Percentiles rank a stretch among this genome's conserved stretches.
These are phyloP conservation scores for Mola mola DNA, from an alignment of 2,113 vertebrate genomes.

Conservation along the genomic window DNA sequence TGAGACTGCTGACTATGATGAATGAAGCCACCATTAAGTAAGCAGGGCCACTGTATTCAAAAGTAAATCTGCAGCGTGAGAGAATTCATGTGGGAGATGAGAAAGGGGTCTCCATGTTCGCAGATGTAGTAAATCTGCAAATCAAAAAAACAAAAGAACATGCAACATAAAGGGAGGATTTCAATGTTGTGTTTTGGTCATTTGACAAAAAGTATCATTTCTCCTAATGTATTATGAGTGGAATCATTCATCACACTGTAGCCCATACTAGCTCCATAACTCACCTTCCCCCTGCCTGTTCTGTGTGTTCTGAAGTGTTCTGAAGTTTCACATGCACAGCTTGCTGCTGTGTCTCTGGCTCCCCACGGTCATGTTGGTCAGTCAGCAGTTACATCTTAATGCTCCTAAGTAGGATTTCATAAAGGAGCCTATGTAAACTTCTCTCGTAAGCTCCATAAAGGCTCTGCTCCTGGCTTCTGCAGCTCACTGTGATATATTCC, in stretches of 20 bases:
- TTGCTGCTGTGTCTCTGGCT: slow-evolving; percentile 29
- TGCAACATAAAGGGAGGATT: background rate
- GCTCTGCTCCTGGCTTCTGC: slow-evolving; percentile 16
- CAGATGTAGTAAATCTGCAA: slow-evolving; percentile 17
- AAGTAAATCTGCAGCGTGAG: slow-evolving; percentile 7
- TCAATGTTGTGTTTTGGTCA: slow-evolving; percentile 38
- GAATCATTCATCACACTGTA: slow-evolving; percentile 23
- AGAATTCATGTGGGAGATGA: slow-evolving; percentile 45
- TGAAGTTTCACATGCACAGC: slow-evolving; percentile 54
- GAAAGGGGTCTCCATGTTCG: slow-evolving; percentile 31
- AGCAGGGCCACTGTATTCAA: slow-evolving; percentile 40
- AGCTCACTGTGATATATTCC: slow-evolving; percentile 35
- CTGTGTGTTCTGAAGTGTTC: slow-evolving; percentile 31
- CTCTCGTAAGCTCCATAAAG: slow-evolving; percentile 16
- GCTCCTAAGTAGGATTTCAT: slow-evolving; percentile 63
- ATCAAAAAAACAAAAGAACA: slow-evolving; percentile 32
- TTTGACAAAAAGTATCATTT: slow-evolving; percentile 42
- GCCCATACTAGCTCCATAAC: slow-evolving; percentile 30
- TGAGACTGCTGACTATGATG: slow-evolving; percentile 64
- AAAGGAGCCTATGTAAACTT: slow-evolving; percentile 35
- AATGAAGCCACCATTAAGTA: slow-evolving; percentile 61
- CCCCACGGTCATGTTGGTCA: slow-evolving; percentile 42
- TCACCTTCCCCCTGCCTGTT: too few relatives aligned
- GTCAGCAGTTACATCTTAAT: slow-evolving; percentile 57
- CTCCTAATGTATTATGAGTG: slow-evolving; percentile 38